A percentile compares a stretch with the other conserved stretches of the same genome.
Conservation (phyloP, 2,113 vertebrate genomes). For the Carassius auratus region DNA sequence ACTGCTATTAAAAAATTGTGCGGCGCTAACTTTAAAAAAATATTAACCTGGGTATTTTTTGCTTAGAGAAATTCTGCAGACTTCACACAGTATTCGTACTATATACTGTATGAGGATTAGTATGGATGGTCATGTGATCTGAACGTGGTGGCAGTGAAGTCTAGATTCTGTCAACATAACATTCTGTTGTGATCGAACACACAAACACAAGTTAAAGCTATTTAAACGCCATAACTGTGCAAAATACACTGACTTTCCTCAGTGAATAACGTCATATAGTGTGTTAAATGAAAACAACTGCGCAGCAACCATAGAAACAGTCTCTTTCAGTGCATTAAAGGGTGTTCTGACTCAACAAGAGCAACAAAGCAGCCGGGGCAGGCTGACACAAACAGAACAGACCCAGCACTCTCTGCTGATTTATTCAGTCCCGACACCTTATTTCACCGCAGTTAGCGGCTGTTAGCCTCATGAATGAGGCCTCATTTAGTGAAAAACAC, state of each 20-base stretch:
- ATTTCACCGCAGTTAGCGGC: not conserved
- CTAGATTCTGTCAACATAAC: not conserved
- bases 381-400: conserved; percentile 41
- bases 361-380: not conserved
- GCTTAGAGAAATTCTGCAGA: too few species aligned
- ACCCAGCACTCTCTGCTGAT: conserved; percentile 10
- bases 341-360: not conserved
- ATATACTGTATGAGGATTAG: not conserved
- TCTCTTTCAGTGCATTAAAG: not conserved
- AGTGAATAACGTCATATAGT: not conserved
- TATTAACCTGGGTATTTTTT: too few species aligned
- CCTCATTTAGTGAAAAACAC: not conserved
- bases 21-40: too few species aligned
- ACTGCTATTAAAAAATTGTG: too few species aligned
- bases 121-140: not conserved
- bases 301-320: not conserved
- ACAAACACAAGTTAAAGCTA: not conserved
- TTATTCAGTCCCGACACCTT: conserved; percentile 22
- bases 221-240: not conserved
- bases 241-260: not conserved
- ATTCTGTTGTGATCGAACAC: not conserved
- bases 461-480: not conserved
- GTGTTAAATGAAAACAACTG: not conserved
- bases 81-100: too few species aligned
- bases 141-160: not conserved